A percentile compares a stretch with the other conserved stretches of the same genome.
Evolutionary conservation across 2,113 vertebrate genomes (phyloP).

Genomic region (Romanogobio albipinnatus): DNA sequence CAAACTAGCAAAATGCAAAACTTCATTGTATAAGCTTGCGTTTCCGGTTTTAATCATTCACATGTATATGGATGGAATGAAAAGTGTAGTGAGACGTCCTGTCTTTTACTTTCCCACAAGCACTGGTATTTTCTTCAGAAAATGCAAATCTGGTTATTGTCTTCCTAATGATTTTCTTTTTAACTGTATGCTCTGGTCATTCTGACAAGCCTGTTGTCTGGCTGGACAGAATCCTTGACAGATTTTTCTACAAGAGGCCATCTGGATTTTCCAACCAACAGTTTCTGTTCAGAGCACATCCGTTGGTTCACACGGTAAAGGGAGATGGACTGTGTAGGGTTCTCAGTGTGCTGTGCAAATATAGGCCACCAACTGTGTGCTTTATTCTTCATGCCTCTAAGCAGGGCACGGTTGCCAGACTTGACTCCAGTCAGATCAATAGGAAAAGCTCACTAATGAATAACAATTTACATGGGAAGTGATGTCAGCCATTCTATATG

Average conservation of each 20-base stretch:
- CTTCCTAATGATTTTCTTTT: not conserved
- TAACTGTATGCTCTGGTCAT: not conserved
- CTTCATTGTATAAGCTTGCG: not conserved
- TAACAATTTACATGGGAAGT: slow-evolving; percentile 1
- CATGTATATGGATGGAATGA: too few relatives aligned
- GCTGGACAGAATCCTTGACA: slow-evolving; percentile 11
- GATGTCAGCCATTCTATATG: not conserved
- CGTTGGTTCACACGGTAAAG: not conserved
- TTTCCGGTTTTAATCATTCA: not conserved
- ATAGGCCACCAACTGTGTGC: slow-evolving; percentile 47
- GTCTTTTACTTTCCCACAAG: not conserved
- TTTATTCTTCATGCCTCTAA: slow-evolving; percentile 25
- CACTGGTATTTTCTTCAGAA: not conserved
- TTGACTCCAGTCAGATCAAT: not conserved
- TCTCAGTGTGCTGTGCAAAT: slow-evolving; percentile 34
- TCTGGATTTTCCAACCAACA: slow-evolving; percentile 37
- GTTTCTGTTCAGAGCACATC: slow-evolving; percentile 24
- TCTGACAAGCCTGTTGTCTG: slow-evolving; percentile 20
- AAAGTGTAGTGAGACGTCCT: not conserved
- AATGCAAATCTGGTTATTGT: not conserved
- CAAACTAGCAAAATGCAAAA: not conserved
- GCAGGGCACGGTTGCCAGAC: not conserved
- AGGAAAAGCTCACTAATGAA: slow-evolving; percentile 11
- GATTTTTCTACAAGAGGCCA: slow-evolving; percentile 37
- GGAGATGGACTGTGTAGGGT: slow-evolving; percentile 12